Evolutionary conservation across 1,140 invertebrate species (phyloP), one percentile per base, ranked within the genome.

Genomic region (Penaeus chinensis): DNA sequence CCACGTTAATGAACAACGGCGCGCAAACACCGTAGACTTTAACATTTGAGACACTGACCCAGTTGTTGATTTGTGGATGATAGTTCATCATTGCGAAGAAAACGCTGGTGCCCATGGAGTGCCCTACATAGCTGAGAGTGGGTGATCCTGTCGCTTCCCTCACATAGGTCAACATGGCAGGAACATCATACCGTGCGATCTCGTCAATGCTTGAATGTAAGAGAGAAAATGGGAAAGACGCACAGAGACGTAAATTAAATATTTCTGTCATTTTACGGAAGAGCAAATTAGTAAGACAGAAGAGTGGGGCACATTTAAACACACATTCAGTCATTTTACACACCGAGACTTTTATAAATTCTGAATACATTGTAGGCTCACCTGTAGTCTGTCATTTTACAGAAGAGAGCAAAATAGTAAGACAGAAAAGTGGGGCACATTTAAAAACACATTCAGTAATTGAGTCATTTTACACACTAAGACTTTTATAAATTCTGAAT

Each of bases 31-130:
- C 54, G 54, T 54, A 54, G 54, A 54, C 16, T 54, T 54, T 16
- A 54, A 16, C 11, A 16, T 8, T 13, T 54, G 11, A 47, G 42
- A 89, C 19, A 80, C 88, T 77, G 27, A 91, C 90, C 83, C 91
- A 87, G 19, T 78, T 66, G 77, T 95, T 94, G 90, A 95, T 96
- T 79, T 95, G 93, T 0, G 95, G 94, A 24, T 92, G 92, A 62
- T 93, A 93, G 20, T 94, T 94, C 18, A 93, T 91, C 94, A 96
- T 94, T 11, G 66, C 66, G 66, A 83, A 71, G 82, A 83, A 83
- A 0, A 71, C 37, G 16, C 20, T 18, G 5, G 32, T 47, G 10
- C 82, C 82, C 22, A 83, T 22, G 22, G 82, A 83, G 82, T 65
- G 69, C 22, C 82, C 65, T 8, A 74, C 32, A 20, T 83, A 83